Evolutionary conservation across 2,888 invertebrate species (phyloP).

Genomic region (Temnothorax unifasciatus): DNA sequence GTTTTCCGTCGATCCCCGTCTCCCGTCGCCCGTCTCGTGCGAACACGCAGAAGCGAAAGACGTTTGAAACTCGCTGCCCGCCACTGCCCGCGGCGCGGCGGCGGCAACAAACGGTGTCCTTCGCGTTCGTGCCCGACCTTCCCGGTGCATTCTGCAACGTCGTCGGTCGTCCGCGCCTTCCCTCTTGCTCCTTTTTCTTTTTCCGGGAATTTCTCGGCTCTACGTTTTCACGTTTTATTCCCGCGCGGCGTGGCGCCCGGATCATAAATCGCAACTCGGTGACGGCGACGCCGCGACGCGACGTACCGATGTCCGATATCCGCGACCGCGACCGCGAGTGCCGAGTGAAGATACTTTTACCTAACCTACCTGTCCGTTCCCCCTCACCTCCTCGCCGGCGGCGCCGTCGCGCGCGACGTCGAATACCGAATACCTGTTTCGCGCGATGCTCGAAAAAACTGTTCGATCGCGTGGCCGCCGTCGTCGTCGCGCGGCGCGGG

Average conservation of each 20-base stretch:
- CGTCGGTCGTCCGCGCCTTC: neutral
- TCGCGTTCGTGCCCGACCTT: constrained; percentile 54
- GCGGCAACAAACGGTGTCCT: constrained; percentile 77
- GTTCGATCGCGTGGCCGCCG: constrained; percentile 68
- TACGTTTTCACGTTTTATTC: constrained; percentile 61
- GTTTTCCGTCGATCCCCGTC: neutral
- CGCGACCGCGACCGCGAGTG: too few species aligned
- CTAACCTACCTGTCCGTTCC: constrained; percentile 7
- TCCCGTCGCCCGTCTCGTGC: neutral
- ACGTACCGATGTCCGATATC: too few species aligned
- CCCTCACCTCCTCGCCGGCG: neutral
- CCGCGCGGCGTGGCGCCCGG: constrained; percentile 36
- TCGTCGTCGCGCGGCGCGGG: too few species aligned
- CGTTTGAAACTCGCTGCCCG: constrained; percentile 62
- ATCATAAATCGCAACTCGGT: too few species aligned
- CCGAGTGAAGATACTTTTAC: constrained; percentile 16
- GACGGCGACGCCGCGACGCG: too few species aligned
- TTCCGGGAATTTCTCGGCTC: constrained; percentile 6
- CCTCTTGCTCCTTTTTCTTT: neutral
- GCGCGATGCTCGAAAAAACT: constrained; percentile 72
- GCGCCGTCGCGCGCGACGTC: constrained; percentile 19
- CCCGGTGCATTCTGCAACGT: neutral
- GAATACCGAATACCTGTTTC: constrained; percentile 82
- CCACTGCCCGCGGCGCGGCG: constrained; percentile 75
- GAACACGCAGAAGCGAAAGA: constrained; percentile 43